Base-by-base conservation (phyloP, 2,888 invertebrate species). In the Calameuta pallipes region DNA sequence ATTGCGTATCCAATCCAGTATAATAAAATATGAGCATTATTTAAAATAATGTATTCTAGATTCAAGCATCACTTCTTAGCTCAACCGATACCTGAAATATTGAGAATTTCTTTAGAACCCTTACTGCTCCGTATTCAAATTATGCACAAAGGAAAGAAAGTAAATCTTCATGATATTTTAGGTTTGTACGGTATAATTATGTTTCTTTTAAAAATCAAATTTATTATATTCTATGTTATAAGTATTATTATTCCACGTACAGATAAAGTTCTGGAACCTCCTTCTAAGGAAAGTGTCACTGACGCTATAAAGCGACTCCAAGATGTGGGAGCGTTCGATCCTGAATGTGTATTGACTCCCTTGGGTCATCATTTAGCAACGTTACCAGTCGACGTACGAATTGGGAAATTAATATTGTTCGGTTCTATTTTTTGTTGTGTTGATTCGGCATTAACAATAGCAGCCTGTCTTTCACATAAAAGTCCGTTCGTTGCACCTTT, bases 401-500 rank as follows among this genome's bases (percentile, higher is more conserved):
- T 98, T 85, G 98, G 98, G n/a, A 98, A 98, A 89, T 93, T 98
- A 82, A 96, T 99, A 93, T 91, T 99, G 11, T 97, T 97, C 86
- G 97, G 98, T 0, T 96, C 98, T 15, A 97, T 98, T 81, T 96
- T 99, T 90, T 96, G 96, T 84, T 98, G 98, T 89, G 94, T 98
- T 56, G 97, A 98, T 92, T 97, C 98, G 0, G 96, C 98, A 0
- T 92, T 98, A 3, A 98, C 98, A 4, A 97, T 99, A 89, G 98
- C 97, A 0, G 96, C 97, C 1, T 96, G 95, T 90, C 92, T 97
- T 69, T 96, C 96, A 85, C 95, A 96, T 87, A 96, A 96, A 89
- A 95, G 94, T 76, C 97, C 96, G 0, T 97, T 97, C 89, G 94
- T 95, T 0, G 93, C 95, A 71, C 96, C 96, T 0, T 95, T 96